A percentile compares a stretch with the other conserved stretches of the same genome.
These are phyloP conservation scores for Trichogramma evanescens DNA, from an alignment of 2,888 invertebrate species.

Conservation along the genomic window DNA sequence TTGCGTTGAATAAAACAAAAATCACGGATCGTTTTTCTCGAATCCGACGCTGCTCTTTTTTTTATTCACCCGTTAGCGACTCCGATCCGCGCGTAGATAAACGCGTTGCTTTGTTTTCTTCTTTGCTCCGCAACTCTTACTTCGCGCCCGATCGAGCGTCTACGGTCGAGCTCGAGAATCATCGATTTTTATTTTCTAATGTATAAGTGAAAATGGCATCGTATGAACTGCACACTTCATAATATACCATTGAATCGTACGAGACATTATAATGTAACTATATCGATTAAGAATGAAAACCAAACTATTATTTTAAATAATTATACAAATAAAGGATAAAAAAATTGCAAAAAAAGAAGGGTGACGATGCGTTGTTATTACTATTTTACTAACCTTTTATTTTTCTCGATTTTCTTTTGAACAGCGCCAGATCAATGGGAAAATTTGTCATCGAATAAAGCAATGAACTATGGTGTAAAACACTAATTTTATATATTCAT, in stretches of 20 bases:
- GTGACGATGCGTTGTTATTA: not conserved
- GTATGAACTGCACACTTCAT: constrained; percentile 21
- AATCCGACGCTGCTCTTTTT: too few species aligned
- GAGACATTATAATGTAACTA: constrained; percentile 18
- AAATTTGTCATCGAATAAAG: constrained; percentile 15
- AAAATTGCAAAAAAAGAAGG: constrained; percentile 1
- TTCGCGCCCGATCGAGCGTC: too few species aligned
- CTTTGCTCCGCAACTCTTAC: too few species aligned
- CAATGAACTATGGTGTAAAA: constrained; percentile 41
- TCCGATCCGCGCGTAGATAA: too few species aligned
- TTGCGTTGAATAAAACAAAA: too few species aligned
- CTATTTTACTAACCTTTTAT: not conserved
- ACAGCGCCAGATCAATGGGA: too few species aligned
- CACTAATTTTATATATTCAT: constrained; percentile 47
- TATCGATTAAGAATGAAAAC: constrained; percentile 26
- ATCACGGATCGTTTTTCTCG: too few species aligned
- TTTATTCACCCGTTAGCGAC: too few species aligned
- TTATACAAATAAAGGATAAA: constrained; percentile 15
- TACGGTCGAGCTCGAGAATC: too few species aligned
- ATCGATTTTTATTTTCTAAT: not conserved
- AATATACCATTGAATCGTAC: constrained; percentile 6
- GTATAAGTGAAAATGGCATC: constrained; percentile 13
- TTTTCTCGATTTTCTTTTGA: too few species aligned
- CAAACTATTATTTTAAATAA: constrained; percentile 28
- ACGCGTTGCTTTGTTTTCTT: too few species aligned